Evolutionary conservation across 2,113 vertebrate species (phyloP).

Genomic region (Myodes glareolus): DNA sequence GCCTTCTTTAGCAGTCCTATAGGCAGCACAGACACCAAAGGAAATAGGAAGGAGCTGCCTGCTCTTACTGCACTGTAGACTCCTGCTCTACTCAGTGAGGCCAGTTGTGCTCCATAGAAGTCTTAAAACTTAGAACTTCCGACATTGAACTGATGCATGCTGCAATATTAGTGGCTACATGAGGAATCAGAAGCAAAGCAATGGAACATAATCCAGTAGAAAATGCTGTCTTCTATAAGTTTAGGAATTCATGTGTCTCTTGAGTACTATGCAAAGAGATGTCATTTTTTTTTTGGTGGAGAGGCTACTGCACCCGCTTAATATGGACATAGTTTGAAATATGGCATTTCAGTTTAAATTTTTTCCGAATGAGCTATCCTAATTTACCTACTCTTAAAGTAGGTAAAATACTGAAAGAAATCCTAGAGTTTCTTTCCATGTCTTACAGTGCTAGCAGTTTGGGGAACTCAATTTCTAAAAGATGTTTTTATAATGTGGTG

Average conservation of each 20-base stretch:
- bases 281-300: not conserved
- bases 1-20: not conserved
- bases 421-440: not conserved
- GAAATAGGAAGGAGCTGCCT: not conserved
- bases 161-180: not conserved
- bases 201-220: not conserved
- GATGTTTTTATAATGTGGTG: slow-evolving; percentile 12
- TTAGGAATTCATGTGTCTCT: slow-evolving; percentile 29
- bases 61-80: not conserved
- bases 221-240: not conserved
- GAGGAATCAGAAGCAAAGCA: not conserved
- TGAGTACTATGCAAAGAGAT: not conserved
- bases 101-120: not conserved
- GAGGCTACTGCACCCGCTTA: not conserved
- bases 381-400: not conserved
- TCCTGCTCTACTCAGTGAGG: not conserved
- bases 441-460: slow-evolving; percentile 59
- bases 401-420: slow-evolving; percentile 46
- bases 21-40: not conserved
- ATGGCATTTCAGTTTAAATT: not conserved
- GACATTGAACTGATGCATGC: not conserved
- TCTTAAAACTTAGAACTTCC: slow-evolving; percentile 18
- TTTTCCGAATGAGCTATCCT: slow-evolving; percentile 7
- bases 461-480: slow-evolving; percentile 33
- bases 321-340: slow-evolving; percentile 1